Conservation (phyloP, 2,888 invertebrate species). For the Lamellibrachia columna region DNA sequence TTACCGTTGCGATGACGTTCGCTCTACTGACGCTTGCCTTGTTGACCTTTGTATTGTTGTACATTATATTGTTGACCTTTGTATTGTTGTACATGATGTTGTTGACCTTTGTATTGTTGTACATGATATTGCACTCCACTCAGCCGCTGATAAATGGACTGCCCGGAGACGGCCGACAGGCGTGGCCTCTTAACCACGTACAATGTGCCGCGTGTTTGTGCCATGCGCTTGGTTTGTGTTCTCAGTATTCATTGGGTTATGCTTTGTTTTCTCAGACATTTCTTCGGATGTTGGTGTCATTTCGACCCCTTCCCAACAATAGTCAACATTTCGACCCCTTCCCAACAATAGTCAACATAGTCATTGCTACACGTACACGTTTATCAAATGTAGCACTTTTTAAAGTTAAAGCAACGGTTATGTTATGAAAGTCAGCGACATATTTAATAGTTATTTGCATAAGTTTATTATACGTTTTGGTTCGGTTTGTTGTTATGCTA, state of each 20-base stretch:
- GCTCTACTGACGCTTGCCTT: background rate
- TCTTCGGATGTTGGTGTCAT: background rate
- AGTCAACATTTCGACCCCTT: too few species aligned
- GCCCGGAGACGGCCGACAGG: background rate
- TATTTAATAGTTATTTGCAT: too few species aligned
- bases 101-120: background rate
- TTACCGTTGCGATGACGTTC: background rate
- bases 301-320: too few species aligned
- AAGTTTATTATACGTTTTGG: too few species aligned
- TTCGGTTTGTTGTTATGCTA: too few species aligned
- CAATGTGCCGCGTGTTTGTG: background rate
- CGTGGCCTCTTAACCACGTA: background rate
- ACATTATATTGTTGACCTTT: too few species aligned
- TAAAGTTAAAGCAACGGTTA: too few species aligned
- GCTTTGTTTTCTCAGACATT: background rate
- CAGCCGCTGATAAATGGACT: background rate
- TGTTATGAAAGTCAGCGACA: too few species aligned
- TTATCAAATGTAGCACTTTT: too few species aligned
- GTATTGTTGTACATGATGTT: too few species aligned
- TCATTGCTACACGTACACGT: too few species aligned
- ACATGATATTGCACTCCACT: background rate
- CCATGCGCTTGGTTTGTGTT: background rate
- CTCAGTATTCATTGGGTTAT: background rate
- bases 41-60: background rate
- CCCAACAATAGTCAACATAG: too few species aligned